Conservation (phyloP, 2,797 vertebrate genomes). For the Clarias platycephalus region DNA sequence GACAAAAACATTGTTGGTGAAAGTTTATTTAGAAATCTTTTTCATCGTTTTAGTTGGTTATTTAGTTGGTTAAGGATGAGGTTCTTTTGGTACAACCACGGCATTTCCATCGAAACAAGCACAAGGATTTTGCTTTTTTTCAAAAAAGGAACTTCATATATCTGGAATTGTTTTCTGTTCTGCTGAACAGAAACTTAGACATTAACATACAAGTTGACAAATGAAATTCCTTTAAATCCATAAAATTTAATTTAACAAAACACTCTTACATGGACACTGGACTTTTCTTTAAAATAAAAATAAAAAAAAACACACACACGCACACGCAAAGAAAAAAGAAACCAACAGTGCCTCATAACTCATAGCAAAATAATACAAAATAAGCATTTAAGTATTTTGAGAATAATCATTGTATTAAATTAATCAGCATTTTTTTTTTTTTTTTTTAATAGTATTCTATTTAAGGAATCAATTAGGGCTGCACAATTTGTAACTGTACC, state of each 20-base stretch:
- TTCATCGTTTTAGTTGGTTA: neutral
- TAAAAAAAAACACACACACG: too few species aligned
- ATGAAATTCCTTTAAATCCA: neutral
- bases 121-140: neutral
- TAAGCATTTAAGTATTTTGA: neutral
- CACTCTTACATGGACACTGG: neutral
- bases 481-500: too few species aligned
- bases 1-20: neutral
- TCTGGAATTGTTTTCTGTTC: constrained; percentile 8
- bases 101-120: neutral
- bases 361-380: neutral
- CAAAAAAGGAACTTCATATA: neutral
- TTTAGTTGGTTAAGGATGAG: neutral
- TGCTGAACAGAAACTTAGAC: constrained; percentile 2
- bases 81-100: neutral
- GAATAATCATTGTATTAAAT: neutral
- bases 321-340: neutral
- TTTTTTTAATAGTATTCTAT: neutral
- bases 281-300: neutral
- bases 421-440: neutral
- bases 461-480: neutral
- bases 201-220: neutral
- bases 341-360: neutral
- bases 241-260: neutral
- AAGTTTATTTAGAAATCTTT: too few species aligned